Base-by-base conservation (phyloP, 2,888 invertebrate species). In the Drosophila suboccidentalis region DNA sequence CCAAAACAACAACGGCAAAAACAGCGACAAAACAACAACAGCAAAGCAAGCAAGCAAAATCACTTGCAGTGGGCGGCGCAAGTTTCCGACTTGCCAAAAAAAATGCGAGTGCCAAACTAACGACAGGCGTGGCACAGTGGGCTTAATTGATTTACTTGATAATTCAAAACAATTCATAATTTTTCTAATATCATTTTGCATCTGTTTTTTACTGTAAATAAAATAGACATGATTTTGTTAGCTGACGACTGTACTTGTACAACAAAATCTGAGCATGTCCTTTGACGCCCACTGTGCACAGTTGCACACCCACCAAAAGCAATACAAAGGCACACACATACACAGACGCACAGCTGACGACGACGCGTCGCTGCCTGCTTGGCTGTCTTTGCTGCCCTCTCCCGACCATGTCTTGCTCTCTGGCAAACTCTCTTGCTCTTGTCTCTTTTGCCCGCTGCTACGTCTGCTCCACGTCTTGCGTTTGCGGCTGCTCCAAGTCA, bases 401-500 rank as follows among this genome's bases (percentile, higher is more conserved):
- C 22, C 47, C 34, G n/a, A 15, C 17, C 13, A 10, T 51, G 15
- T 41, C n/a, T 22, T 41, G 43, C 43, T 63, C 55, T 60, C 43
- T 57, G 41, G 22, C 69, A 47, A 39, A 57, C 53, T 57, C 69
- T 64, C 61, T 60, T 59, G 43, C 68, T 53, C 34, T 44, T 17
- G 32, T 47, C 57, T 53, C 38, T 47, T 39, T 47, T 46, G 19
- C 10, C 22, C 59, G 26, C 58, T 19, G 43, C 41, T 9, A 19
- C 55, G 26, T 26, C 26, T 26, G 26, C 32, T 4, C 36, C 54
- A 34, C 34, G 59, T 32, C 68, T 47, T 46, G 61, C 61, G 54
- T 62, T 65, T 76, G 75, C 51, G 75, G 69, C 80, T 86, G 73
- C 71, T 73, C 74, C 73, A 76, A 87, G 84, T 89, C 84, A 89